phyloP scores from a whole-genome alignment of 2,113 vertebrate species.

The Sebastes fasciatus region DNA sequence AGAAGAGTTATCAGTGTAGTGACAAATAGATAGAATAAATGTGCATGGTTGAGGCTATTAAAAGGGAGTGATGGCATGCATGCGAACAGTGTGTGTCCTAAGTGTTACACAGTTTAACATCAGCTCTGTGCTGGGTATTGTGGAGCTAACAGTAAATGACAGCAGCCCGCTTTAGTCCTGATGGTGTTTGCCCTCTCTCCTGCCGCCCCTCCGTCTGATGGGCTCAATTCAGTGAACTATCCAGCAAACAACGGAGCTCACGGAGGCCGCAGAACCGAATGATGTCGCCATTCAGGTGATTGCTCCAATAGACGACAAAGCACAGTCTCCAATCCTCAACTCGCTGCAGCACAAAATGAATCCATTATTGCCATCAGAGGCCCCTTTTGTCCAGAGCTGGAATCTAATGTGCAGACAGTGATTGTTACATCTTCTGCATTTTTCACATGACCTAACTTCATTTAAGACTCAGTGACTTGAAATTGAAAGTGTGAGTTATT shows the following conservation, averaged over 20 bases:
- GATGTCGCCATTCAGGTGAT: slow-evolving; percentile 49
- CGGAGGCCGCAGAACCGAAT: slow-evolving; percentile 13
- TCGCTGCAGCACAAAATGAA: slow-evolving; percentile 35
- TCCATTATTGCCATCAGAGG: slow-evolving; percentile 45
- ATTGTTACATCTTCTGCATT: slow-evolving; percentile 1
- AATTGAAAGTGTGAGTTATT: slow-evolving; percentile 43
- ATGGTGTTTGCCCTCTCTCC: slow-evolving; percentile 14
- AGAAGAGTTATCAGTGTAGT: no score
- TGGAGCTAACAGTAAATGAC: slow-evolving; percentile 18
- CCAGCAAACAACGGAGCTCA: slow-evolving; percentile 14
- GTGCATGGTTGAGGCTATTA: no score
- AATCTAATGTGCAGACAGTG: slow-evolving; percentile 18
- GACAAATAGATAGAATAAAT: no score
- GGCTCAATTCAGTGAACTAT: slow-evolving; percentile 34
- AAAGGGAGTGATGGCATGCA: no score
- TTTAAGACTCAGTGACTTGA: slow-evolving; percentile 42
- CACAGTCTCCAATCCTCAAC: slow-evolving; percentile 37
- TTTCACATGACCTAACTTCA: slow-evolving; percentile 41
- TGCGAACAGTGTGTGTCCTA: background rate
- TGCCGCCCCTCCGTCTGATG: background rate
- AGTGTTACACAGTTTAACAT: background rate
- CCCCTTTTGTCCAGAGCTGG: slow-evolving; percentile 9
- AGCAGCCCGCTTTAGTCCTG: background rate
- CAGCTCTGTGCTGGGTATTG: background rate
- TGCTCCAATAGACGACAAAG: slow-evolving; percentile 43